A percentile compares a stretch with the other conserved stretches of the same genome.
These are phyloP conservation scores for Novumbra hubbsi DNA, from an alignment of 2,797 vertebrate species.

Conservation along the genomic window DNA sequence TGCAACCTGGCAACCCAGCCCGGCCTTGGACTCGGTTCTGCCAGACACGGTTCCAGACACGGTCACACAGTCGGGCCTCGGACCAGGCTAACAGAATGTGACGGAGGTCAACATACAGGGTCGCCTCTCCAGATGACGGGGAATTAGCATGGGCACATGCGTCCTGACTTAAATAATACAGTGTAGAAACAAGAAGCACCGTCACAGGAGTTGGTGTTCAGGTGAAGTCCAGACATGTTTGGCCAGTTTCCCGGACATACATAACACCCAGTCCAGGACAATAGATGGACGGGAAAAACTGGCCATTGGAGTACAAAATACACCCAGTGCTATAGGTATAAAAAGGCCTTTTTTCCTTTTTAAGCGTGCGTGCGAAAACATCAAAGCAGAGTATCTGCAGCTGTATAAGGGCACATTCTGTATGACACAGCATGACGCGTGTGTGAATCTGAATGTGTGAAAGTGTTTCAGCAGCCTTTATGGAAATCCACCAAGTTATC, in stretches of 20 bases:
- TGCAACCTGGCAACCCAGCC: conserved; percentile 42
- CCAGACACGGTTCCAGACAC: not conserved
- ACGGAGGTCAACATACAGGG: conserved; percentile 36
- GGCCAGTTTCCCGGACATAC: not conserved
- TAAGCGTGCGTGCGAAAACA: conserved; percentile 6
- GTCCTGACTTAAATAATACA: conserved; percentile 69
- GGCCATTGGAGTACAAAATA: conserved; percentile 38
- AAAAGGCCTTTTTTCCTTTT: not conserved
- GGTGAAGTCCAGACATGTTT: conserved; percentile 43
- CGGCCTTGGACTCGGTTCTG: not conserved
- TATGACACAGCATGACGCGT: not conserved
- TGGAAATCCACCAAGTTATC: not conserved
- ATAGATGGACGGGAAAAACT: too few species aligned
- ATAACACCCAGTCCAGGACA: too few species aligned
- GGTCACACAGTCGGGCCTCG: not conserved
- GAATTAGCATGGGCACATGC: conserved; percentile 58
- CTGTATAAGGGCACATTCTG: not conserved
- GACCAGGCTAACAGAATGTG: conserved; percentile 18
- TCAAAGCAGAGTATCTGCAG: not conserved
- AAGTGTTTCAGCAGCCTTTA: not conserved
- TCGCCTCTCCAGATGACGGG: conserved; percentile 33
- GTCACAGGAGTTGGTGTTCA: conserved; percentile 63
- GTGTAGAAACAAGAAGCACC: conserved; percentile 71
- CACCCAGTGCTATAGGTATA: conserved; percentile 28
- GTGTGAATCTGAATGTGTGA: not conserved